Evolutionary conservation across 1,140 invertebrate species (phyloP), one percentile per base, ranked within the genome.

Genomic region (Eriosoma lanigerum): DNA sequence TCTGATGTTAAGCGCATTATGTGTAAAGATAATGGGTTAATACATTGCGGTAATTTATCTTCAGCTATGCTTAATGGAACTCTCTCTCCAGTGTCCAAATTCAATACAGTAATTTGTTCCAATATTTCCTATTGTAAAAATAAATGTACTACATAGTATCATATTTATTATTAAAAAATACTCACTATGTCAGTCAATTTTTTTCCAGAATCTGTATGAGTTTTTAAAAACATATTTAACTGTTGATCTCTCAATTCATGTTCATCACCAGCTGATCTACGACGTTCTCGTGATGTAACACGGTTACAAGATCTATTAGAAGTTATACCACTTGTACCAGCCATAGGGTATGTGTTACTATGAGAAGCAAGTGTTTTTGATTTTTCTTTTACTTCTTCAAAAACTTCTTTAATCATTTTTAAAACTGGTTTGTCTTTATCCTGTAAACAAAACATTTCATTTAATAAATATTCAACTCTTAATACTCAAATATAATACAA

Each of bases 1-100:
- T 96, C 93, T 0, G 94, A 94, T 0, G 95, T 96, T 15, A 97
- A 87, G 82, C 95, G 89, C 91, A 98, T 96, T 84, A 98, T 97
- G 85, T 98, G 96, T 70, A 98, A 86, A 21, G 95, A 96, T 21
- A 98, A 88, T 44, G 87, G 87, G 86, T 95, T 95, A 83, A 96
- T 93, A 85, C 94, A 95, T 84, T 94, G 91, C 0, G 95, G 95
- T 81, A 96, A 86, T 85, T 95, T 94, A 84, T 96, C 93, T 85
- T 96, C 95, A 0, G 95, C 95, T 83, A 93, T 91, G 86, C 93
- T 96, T 58, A 97, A 87, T 48, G 94, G 94, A 81, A 96, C 91
- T 82, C 92, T 88, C 87, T 96, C 94, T 8, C 95, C 96, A 8
- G 96, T 98, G 86, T 98, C 96, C 82, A 98, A 87, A 87, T 98